Evolutionary conservation across 2,797 vertebrate genomes (phyloP).

Genomic region (Cynopterus sphinx): DNA sequence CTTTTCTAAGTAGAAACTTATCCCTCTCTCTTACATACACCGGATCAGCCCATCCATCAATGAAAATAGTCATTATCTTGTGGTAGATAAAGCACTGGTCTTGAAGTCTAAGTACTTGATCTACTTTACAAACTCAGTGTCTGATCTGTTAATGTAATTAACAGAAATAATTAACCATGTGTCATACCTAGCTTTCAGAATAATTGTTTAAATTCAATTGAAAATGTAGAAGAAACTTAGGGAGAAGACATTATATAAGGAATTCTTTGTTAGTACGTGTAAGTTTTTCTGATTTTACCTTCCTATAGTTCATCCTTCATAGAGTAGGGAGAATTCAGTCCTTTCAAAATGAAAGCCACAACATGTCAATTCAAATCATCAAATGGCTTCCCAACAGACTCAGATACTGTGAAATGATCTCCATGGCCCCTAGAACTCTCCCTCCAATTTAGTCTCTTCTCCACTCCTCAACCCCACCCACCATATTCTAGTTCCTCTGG

Average conservation of each 20-base stretch:
- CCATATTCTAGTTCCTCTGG: background rate
- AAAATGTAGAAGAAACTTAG: background rate
- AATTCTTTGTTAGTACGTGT: background rate
- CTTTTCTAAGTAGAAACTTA: background rate
- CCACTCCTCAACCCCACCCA: too few species aligned
- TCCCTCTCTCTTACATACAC: background rate
- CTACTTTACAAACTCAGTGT: background rate
- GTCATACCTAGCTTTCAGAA: background rate
- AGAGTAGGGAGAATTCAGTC: background rate
- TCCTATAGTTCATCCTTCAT: background rate
- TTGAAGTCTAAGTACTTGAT: background rate
- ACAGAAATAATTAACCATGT: too few species aligned
- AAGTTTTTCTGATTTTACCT: background rate
- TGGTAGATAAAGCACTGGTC: background rate
- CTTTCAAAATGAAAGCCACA: background rate
- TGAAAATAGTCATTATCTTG: background rate
- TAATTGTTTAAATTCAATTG: background rate
- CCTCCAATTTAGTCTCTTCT: background rate
- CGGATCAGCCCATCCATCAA: background rate
- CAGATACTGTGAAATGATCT: background rate
- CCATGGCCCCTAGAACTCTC: background rate
- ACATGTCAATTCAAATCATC: background rate
- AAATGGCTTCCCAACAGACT: background rate
- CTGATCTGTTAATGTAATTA: background rate
- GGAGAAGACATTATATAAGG: background rate